Base-by-base conservation (phyloP, 2,113 vertebrate species). In the Tursiops truncatus region DNA sequence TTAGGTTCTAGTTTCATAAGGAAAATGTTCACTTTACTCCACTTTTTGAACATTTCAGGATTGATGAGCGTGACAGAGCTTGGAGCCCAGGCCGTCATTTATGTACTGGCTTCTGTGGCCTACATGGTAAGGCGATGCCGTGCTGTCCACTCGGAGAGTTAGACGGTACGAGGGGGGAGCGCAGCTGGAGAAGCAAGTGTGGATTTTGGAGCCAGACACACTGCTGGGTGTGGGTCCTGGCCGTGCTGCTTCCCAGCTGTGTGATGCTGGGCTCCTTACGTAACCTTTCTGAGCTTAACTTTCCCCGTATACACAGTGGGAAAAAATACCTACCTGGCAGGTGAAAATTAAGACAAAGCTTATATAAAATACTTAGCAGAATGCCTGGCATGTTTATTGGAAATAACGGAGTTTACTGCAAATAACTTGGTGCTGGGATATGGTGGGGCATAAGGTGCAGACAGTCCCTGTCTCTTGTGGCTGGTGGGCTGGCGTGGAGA, bases 11-110 rank as follows among this genome's bases (percentile, higher is more conserved):
- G 33, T 60, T 89, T 73, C 28, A 15, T 25, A 83, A 83, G 81
- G 60, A 85, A 74, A 80, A 71, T 7, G 8, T 73, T 88, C 74
- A 10, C 60, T 90, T 17, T 4, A 13, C 62, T 31, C 47, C 1
- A 50, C 56, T 31, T 33, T 88, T 28, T 90, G 68, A 89, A 53
- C 17, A 28, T 98, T 97, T 36, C 97, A 99, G 99, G 99, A 63
- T 98, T 99, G 97, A 95, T 99, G 44, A 98, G 98, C 18, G 98
- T 99, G 95, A 98, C 98, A 63, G 98, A 99, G 81, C 98, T 99
- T 91, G 99, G 99, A 1, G 99, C 99, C 3, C 99, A 99, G 26
- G 99, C 99, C 18, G 73, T 99, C 91, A 97, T 99, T 94, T 99
- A 99, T 0, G 99, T 99, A 97, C 97, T 99, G 87, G 92, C 98